Evolutionary conservation across 1,140 invertebrate species (phyloP), one percentile per base, ranked within the genome.

Genomic region (Dendroctonus valens): DNA sequence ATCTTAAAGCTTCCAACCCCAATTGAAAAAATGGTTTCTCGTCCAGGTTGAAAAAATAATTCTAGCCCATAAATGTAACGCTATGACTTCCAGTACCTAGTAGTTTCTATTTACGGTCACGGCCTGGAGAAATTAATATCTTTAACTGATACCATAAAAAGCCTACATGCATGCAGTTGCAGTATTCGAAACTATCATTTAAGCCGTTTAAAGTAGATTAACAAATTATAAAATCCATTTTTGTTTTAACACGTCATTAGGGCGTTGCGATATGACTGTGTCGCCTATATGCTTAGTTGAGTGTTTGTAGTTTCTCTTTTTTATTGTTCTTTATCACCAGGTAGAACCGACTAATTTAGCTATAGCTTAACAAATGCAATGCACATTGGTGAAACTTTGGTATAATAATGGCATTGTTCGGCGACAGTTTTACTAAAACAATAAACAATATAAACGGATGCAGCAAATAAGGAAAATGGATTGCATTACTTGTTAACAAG

Each of bases 311-410:
- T 62, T 52, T 62, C 58, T 59, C 49, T 59, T 62, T 61, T 52
- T 62, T 62, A 62, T 62, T 62, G 59, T 62, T 44, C 37, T 62
- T 62, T 15, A 41, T 53, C 40, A 53, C 5, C 9, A 38, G 26
- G 38, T 53, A 42, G 59, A 62, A 62, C 59, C n/a, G 39, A 14
- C 39, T 42, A 62, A 53, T 40, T 52, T 41, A n/a, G 7, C 48
- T 51, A 41, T 61, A 39, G 15, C 11, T 51, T 26, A 59, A 38
- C 7, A 42, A 59, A 46, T 26, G 6, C 26, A 26, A 26, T 3
- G 26, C 41, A 15, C 26, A 11, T 55, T 55, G 40, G 53, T 41
- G 53, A 41, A 55, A 41, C 53, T 55, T 55, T 55, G n/a, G 26
- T 37, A 59, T 12, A 46, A 59, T 42, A 46, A 59, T 59, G 12